Evolutionary conservation across 1,140 invertebrate genomes (phyloP).

Genomic region (Sinonovacula constricta): DNA sequence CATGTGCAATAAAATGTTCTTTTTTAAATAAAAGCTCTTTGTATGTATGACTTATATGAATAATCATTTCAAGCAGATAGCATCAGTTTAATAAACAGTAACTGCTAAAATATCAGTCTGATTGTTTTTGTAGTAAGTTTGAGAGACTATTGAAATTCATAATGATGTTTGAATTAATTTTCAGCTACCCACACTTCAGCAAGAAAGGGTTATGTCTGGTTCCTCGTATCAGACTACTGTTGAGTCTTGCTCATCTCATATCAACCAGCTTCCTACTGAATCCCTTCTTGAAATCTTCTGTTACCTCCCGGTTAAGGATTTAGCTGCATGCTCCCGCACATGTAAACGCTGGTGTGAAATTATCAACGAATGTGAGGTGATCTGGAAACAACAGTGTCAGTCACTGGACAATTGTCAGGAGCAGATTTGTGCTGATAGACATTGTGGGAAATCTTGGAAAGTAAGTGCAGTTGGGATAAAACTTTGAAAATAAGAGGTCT

Average conservation of each 20-base stretch:
- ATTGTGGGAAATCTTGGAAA: constrained; percentile 42
- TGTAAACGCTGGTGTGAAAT: constrained; percentile 48
- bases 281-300: constrained; percentile 28
- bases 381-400: constrained; percentile 52
- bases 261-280: constrained; percentile 23
- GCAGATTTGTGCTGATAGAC: constrained; percentile 20
- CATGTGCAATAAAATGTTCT: too few species aligned
- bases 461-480: constrained; percentile 7
- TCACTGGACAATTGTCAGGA: constrained; percentile 17
- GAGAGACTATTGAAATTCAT: too few species aligned
- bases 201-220: too few species aligned
- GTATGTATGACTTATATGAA: too few species aligned
- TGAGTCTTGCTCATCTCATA: background rate
- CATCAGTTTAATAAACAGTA: too few species aligned
- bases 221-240: too few species aligned
- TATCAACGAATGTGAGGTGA: constrained; percentile 34
- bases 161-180: too few species aligned
- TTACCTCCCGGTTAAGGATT: constrained; percentile 24
- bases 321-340: constrained; percentile 22
- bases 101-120: too few species aligned
- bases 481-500: background rate
- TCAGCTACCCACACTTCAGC: too few species aligned
- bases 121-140: too few species aligned
- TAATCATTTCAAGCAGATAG: too few species aligned
- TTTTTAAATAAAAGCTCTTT: too few species aligned